Evolutionary conservation across 1,140 invertebrate species (phyloP).

Genomic region (Halyomorpha halys): DNA sequence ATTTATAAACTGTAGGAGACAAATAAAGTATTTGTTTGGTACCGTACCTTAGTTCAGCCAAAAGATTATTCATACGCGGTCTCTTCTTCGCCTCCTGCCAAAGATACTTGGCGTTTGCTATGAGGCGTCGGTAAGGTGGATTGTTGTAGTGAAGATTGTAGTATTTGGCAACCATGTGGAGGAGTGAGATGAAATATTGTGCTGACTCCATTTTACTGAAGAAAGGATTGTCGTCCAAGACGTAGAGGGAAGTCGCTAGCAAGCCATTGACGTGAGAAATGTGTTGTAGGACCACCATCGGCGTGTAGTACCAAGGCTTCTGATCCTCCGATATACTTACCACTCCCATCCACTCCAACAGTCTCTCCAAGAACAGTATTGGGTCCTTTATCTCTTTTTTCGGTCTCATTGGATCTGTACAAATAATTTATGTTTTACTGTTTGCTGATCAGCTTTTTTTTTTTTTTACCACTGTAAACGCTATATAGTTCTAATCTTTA

Average conservation of each 20-base stretch:
- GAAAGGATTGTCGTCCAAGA: not conserved
- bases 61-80: not conserved
- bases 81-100: constrained; percentile 3
- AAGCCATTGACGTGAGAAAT: not conserved
- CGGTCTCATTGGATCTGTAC: no score
- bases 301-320: not conserved
- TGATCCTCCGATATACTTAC: not conserved
- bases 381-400: not conserved
- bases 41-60: no score
- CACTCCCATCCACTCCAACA: not conserved
- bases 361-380: not conserved
- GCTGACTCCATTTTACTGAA: constrained; percentile 4
- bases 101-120: not conserved
- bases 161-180: constrained; percentile 10
- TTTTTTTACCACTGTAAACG: no score
- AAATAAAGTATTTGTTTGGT: no score
- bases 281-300: not conserved
- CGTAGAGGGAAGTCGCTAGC: not conserved
- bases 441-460: no score
- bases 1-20: no score
- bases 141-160: not conserved
- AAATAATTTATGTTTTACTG: no score
- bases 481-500: no score
- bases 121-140: not conserved
- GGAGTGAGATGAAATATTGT: not conserved